A percentile compares a stretch with the other conserved stretches of the same genome.
Conservation (phyloP, 2,888 invertebrate species). For the Thymelicus acteon region DNA sequence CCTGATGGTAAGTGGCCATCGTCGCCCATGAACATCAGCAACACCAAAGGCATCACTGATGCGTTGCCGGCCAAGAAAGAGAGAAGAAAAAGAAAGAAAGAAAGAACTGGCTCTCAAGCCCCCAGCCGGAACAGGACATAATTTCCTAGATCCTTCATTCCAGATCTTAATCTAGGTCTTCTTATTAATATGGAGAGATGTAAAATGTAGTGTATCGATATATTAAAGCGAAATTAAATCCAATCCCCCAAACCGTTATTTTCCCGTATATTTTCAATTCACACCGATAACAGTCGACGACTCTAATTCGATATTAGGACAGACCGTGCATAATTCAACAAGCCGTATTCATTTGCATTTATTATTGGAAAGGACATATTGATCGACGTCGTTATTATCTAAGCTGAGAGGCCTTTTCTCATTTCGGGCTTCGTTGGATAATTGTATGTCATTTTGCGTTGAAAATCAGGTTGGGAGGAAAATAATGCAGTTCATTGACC, state of each 20-base stretch:
- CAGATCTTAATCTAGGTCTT: too few species aligned
- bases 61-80: too few species aligned
- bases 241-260: not conserved
- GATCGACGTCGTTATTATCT: slow-evolving; percentile 36
- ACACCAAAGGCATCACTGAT: too few species aligned
- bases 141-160: too few species aligned
- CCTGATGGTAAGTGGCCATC: too few species aligned
- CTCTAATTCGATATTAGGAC: slow-evolving; percentile 45
- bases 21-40: too few species aligned
- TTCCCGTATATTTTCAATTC: not conserved
- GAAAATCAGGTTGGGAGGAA: slow-evolving; percentile 5
- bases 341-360: slow-evolving; percentile 43
- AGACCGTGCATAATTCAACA: slow-evolving; percentile 43
- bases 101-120: too few species aligned
- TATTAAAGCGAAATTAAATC: too few species aligned
- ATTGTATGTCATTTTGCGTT: slow-evolving; percentile 16
- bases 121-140: too few species aligned
- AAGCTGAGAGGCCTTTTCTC: slow-evolving; percentile 21
- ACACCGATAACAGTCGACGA: slow-evolving; percentile 20
- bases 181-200: too few species aligned
- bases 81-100: too few species aligned
- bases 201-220: too few species aligned
- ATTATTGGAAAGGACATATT: slow-evolving; percentile 38
- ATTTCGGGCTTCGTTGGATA: slow-evolving; percentile 14
- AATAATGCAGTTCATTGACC: not conserved